These are phyloP conservation scores for Osmerus mordax DNA, from an alignment of 2,113 vertebrate species.

Conservation along the genomic window DNA sequence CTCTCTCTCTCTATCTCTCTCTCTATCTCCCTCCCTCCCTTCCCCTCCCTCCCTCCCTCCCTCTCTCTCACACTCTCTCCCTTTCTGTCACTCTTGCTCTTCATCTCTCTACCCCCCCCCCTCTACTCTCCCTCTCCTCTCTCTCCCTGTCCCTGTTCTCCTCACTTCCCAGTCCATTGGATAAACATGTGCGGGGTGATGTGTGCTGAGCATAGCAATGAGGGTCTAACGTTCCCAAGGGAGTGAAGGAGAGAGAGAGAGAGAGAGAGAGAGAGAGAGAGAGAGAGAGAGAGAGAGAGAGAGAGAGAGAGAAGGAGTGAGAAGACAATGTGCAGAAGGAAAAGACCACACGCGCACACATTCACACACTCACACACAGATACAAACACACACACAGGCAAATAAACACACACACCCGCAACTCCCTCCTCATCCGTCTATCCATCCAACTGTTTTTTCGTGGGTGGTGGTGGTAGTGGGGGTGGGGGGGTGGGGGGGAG, in stretches of 20 bases:
- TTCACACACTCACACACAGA: background rate
- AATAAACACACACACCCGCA: background rate
- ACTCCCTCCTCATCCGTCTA: background rate
- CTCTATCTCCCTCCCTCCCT: too few species aligned
- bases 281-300: background rate
- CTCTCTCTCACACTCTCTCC: too few species aligned
- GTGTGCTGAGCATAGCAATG: slow-evolving; percentile 83
- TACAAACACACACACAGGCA: too few species aligned
- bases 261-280: background rate
- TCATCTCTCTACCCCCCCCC: background rate
- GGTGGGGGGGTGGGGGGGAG: too few species aligned
- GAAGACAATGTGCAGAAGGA: background rate
- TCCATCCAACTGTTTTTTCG: too few species aligned
- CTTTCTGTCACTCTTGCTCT: background rate
- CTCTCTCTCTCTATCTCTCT: too few species aligned
- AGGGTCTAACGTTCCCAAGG: slow-evolving; percentile 73
- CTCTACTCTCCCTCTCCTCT: slow-evolving; percentile 61
- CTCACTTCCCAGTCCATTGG: slow-evolving; percentile 75
- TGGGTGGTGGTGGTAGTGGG: too few species aligned
- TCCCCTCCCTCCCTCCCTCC: too few species aligned
- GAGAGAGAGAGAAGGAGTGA: background rate
- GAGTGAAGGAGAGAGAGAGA: too few species aligned
- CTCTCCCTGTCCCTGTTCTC: slow-evolving; percentile 62
- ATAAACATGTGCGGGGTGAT: slow-evolving; percentile 70
- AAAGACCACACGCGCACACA: background rate